Evolutionary conservation across 2,113 vertebrate species (phyloP).

Genomic region (Tinamus guttatus): DNA sequence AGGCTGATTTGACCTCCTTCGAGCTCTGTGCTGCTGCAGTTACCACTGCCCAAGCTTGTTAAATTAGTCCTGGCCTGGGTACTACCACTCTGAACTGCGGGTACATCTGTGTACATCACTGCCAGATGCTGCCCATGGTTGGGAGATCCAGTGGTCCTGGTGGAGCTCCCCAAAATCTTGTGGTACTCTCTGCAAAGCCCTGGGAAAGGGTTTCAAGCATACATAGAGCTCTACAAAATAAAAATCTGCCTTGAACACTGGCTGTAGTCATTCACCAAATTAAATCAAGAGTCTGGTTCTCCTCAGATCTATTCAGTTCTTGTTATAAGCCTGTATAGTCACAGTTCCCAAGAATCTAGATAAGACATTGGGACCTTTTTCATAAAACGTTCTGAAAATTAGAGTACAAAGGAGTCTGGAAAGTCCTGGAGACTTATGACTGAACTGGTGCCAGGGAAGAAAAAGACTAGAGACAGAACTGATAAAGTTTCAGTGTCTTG

Average conservation of each 20-base stretch:
- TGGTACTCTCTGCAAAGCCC: background rate
- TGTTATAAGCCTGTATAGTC: background rate
- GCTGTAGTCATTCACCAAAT: background rate
- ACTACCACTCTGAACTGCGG: background rate
- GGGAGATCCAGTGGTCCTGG: background rate
- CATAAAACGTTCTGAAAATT: background rate
- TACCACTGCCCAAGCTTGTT: background rate
- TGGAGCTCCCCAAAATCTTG: rapidly evolving
- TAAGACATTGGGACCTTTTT: background rate
- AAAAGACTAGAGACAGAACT: background rate
- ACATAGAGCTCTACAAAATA: background rate
- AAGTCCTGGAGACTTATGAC: background rate
- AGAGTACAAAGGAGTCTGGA: background rate
- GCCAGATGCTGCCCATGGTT: background rate
- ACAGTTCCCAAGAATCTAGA: background rate
- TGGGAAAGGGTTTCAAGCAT: background rate
- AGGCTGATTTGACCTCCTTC: background rate
- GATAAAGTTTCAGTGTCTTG: background rate
- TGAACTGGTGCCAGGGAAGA: background rate
- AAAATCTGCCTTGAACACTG: background rate
- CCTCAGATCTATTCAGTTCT: background rate
- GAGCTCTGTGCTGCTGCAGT: background rate
- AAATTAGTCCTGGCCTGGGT: background rate
- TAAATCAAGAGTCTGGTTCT: background rate
- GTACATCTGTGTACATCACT: background rate